These are phyloP conservation scores for Tor tambroides DNA, from an alignment of 2,113 vertebrate genomes.

Conservation along the genomic window DNA sequence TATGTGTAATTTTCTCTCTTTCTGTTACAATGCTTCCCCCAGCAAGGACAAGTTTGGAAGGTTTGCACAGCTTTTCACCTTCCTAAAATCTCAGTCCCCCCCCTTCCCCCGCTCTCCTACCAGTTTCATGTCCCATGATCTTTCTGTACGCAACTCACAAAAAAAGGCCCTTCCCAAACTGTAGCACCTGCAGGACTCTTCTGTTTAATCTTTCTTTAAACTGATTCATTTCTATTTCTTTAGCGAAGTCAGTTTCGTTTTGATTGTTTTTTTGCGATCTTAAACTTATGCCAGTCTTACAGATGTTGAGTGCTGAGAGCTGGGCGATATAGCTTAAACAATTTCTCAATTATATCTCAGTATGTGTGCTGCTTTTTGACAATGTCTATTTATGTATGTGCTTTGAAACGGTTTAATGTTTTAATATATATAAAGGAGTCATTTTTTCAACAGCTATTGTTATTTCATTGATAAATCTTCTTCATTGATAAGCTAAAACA, in stretches of 20 bases:
- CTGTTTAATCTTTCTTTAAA: background rate
- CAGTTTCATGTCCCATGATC: conserved; percentile 86
- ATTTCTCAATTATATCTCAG: background rate
- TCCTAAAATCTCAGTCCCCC: conserved; percentile 84
- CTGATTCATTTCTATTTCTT: background rate
- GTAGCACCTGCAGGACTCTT: conserved; percentile 55
- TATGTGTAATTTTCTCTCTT: conserved; percentile 95
- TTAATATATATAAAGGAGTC: too few species aligned
- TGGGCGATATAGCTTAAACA: conserved; percentile 11
- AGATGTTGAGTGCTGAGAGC: background rate
- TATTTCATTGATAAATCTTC: too few species aligned
- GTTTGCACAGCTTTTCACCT: conserved; percentile 99
- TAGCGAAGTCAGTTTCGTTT: background rate
- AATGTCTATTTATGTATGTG: background rate
- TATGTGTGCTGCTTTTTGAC: background rate
- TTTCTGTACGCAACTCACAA: conserved; percentile 69
- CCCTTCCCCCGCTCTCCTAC: conserved; percentile 68
- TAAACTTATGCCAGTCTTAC: background rate
- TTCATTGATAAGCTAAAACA: too few species aligned
- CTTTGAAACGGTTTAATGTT: too few species aligned
- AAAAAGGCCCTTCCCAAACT: conserved; percentile 63
- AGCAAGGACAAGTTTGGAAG: conserved; percentile 99
- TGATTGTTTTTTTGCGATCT: conserved; percentile 25
- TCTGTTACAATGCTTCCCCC: conserved; percentile 99
- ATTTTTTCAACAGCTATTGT: background rate